Evolutionary conservation across 2,113 vertebrate species (phyloP), one percentile per base, ranked within the genome.

Genomic region (Procavia capensis): DNA sequence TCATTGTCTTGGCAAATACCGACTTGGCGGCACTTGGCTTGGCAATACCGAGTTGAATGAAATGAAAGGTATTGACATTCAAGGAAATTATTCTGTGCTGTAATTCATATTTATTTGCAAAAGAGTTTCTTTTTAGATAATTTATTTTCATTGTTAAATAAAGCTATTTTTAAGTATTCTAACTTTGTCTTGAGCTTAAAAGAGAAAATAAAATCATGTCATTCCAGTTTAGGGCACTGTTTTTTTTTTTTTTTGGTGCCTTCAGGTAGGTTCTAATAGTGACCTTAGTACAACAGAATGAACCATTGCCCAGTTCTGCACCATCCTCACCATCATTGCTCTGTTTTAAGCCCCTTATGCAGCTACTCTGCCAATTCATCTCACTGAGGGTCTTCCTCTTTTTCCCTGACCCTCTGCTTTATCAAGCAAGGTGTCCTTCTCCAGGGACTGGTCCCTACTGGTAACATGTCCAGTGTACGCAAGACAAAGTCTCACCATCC

Each of bases 71-170:
- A 61, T 31, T 27, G 81, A 25, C 4, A 85, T 57, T 72, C 10
- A 83, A 81, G 5, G 34, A 89, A 91, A 59, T 78, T 81, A 88
- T 47, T 50, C 14, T 75, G 7, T 57, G 24, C n/a, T 6, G 45
- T 14, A 34, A 63, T 80, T 80, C 47, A 75, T 74, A 84, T 79
- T 84, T 88, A 88, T 54, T 20, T 59, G 27, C 78, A 91, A 61
- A 72, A 74, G 27, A 19, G 43, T 88, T 95, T 57, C n/a, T 2
- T 76, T 96, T 88, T 87, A 43, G 11, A 7, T 86, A 80, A 89
- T 87, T 76, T 81, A 54, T 45, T 90, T 5, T 27, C 39, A 75
- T 76, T 61, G 4, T 45, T 10, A 75, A 19, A 47, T 74, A 66
- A 79, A 90, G 9, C 10, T 78, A 57, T 86, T 83, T 61, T 87